Evolutionary conservation across 1,140 invertebrate species (phyloP), one percentile per base, ranked within the genome.

Genomic region (Potamilus streckersoni): DNA sequence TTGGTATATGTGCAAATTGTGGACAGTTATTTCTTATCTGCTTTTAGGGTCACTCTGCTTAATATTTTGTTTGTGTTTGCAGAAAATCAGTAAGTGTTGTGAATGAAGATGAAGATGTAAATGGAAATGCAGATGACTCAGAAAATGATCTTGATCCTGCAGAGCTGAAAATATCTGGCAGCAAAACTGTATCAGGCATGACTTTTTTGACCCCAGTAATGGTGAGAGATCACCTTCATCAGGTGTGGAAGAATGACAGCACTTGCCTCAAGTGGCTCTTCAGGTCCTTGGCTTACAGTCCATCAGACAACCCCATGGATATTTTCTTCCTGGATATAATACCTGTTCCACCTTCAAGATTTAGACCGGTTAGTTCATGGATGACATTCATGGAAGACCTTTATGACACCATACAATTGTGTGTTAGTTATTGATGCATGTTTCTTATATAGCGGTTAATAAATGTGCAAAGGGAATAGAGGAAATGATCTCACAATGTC

Each of bases 301-400:
- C 60, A 90, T 79, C 81, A 0, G 86, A 93, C 79, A 91, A 93
- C 86, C 94, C 96, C 0, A 95, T 95, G 16, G 96, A 99, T 91
- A 87, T 95, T 67, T 96, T 99, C 87, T 99, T 98, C 83, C 92
- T 96, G 81, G 93, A 96, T 76, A 90, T 94, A 0, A 87, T 99
- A 61, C 92, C 95, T 14, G 96, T 99, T 5, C 91, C 96, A 55
- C 97, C 98, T 19, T 93, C 95, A 2, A 94, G 93, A 85, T 94
- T 95, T 20, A 92, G 98, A 83, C 97, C 98, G 11, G 92, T 94
- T 92, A 89, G 90, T 84, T 14, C 6, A 59, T 6, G 23, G 23
- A 23, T 23, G 23, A 23, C 23, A 23, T 23, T 61, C 49, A 27
- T 69, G 2, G 19, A 19, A 4, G 59, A 58, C 20, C 12, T 2